A percentile compares a stretch with the other conserved stretches of the same genome.
Evolutionary conservation across 2,888 invertebrate genomes (phyloP).

Genomic region (Himalopsyche anomala): DNA sequence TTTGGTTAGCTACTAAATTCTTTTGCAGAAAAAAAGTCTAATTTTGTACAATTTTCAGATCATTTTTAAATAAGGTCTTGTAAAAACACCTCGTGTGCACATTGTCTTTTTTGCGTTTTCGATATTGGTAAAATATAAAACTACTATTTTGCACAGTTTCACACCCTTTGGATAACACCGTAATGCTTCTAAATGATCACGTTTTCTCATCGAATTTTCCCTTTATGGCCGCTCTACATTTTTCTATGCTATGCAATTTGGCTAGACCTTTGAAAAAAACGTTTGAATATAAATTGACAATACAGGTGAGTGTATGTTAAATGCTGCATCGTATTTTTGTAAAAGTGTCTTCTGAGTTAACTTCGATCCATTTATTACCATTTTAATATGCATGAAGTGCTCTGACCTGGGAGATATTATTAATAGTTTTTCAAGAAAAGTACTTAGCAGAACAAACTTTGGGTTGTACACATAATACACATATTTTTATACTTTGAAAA

Average conservation of each 20-base stretch:
- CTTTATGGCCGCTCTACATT: constrained; percentile 11
- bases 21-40: neutral
- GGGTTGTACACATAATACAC: too few species aligned
- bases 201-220: constrained; percentile 25
- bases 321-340: constrained; percentile 6
- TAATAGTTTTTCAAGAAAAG: too few species aligned
- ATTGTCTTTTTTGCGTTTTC: neutral
- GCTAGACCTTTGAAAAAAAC: constrained; percentile 25
- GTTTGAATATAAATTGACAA: constrained; percentile 26
- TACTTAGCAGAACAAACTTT: too few species aligned
- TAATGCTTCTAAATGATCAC: constrained; percentile 16
- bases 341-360: neutral
- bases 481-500: too few species aligned
- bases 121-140: constrained; percentile 29
- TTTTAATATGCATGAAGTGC: constrained; percentile 12
- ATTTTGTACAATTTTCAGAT: neutral
- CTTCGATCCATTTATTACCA: neutral
- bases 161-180: constrained; percentile 17
- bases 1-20: too few species aligned
- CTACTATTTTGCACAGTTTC: constrained; percentile 17
- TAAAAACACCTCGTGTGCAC: constrained; percentile 4
- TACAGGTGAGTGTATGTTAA: constrained; percentile 11
- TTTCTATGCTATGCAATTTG: constrained; percentile 30
- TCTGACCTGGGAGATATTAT: neutral
- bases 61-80: neutral